phyloP scores from a whole-genome alignment of 1,140 invertebrate species.

The Drosophila sp. region DNA sequence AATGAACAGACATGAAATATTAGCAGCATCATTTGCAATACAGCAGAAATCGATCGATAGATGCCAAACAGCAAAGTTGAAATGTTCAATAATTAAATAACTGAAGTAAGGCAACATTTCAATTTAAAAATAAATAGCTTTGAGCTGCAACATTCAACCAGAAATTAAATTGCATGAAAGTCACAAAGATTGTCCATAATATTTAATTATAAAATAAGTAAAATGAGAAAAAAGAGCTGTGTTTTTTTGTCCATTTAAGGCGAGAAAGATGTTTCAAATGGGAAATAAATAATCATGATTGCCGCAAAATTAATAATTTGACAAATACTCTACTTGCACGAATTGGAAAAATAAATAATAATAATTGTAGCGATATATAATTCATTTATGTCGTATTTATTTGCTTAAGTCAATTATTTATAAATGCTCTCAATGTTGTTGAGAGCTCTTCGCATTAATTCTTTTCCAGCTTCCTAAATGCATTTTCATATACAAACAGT shows the following conservation, averaged over 20 bases:
- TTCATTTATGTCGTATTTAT: no score
- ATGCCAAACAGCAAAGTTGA: slow-evolving; percentile 20
- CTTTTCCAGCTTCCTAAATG: not conserved
- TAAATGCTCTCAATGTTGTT: no score
- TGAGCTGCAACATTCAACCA: not conserved
- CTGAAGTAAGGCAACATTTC: slow-evolving; percentile 1
- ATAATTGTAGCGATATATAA: no score
- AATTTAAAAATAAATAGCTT: not conserved
- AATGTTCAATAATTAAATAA: slow-evolving; percentile 26
- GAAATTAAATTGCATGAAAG: not conserved
- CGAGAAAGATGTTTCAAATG: no score
- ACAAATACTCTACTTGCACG: no score
- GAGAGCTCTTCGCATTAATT: not conserved
- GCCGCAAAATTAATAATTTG: no score
- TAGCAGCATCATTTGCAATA: slow-evolving; percentile 61
- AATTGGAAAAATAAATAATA: no score
- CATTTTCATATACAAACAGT: not conserved
- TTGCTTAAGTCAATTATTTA: no score
- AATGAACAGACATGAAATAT: slow-evolving; percentile 61
- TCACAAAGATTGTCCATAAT: not conserved
- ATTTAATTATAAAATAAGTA: no score
- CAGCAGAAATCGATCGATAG: slow-evolving; percentile 11
- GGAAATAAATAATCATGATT: no score
- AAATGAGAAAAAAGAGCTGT: no score
- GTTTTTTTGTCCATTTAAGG: no score